phyloP scores from a whole-genome alignment of 1,140 invertebrate species.

The Caerostris extrusa region DNA sequence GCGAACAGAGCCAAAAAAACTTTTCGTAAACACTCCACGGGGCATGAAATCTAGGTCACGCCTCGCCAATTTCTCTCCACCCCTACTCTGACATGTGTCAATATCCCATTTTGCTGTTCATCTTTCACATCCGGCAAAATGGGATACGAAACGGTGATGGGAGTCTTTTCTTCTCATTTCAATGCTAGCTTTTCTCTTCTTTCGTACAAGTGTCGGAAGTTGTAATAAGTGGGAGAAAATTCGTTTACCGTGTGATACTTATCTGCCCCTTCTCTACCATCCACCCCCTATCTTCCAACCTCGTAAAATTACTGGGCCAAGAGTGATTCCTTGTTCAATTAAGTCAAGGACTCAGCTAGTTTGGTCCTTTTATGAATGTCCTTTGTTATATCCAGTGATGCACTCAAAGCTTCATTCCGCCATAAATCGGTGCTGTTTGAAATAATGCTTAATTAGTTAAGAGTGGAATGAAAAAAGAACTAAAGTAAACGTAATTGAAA shows the following conservation, averaged over 20 bases:
- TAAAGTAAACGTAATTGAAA: no score
- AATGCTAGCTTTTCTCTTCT: background rate
- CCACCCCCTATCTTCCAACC: no score
- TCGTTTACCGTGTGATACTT: conserved; percentile 3
- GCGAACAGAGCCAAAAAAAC: background rate
- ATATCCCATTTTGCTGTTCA: background rate
- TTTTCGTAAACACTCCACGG: background rate
- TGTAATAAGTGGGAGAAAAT: conserved; percentile 16
- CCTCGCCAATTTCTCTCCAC: background rate
- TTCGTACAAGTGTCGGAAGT: conserved; percentile 4
- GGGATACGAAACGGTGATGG: background rate
- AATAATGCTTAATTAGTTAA: no score
- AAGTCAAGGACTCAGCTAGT: background rate
- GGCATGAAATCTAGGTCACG: conserved; percentile 25
- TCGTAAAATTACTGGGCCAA: background rate
- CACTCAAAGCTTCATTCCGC: background rate
- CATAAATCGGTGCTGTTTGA: no score
- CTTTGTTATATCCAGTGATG: background rate
- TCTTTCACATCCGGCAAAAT: background rate
- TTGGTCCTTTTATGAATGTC: background rate
- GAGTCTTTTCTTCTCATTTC: conserved; percentile 6
- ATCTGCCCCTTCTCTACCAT: background rate
- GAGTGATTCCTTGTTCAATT: background rate
- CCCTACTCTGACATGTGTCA: conserved; percentile 8
- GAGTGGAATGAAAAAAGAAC: no score